These are phyloP conservation scores for Branchinecta sandiegonensis DNA, from an alignment of 2,888 invertebrate genomes.

Conservation along the genomic window DNA sequence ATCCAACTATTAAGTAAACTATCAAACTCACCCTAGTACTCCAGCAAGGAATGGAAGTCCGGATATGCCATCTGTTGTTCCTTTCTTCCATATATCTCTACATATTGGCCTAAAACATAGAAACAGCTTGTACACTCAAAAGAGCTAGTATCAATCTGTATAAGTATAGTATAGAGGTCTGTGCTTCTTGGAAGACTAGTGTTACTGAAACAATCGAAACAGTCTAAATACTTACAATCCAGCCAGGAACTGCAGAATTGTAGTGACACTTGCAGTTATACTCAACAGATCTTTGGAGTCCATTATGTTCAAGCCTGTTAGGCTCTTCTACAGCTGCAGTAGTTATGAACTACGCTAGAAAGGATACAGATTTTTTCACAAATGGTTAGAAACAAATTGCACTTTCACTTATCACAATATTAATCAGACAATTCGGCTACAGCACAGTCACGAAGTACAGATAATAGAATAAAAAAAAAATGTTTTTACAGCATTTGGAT, in stretches of 20 bases:
- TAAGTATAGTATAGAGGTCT: no score
- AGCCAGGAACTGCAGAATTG: constrained; percentile 66
- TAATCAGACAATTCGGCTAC: no score
- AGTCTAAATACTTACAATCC: constrained; percentile 54
- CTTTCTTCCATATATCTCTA: constrained; percentile 54
- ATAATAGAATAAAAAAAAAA: no score
- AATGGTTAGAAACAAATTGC: no score
- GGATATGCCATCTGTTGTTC: constrained; percentile 59
- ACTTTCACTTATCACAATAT: no score
- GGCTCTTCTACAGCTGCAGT: constrained; percentile 31
- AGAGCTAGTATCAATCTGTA: no score
- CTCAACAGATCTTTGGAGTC: constrained; percentile 48
- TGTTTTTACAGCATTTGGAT: no score
- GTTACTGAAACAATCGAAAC: not conserved
- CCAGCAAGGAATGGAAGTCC: constrained; percentile 63
- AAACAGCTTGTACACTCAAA: constrained; percentile 12
- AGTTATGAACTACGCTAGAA: no score
- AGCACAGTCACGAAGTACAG: no score
- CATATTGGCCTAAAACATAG: constrained; percentile 52
- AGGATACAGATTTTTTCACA: no score
- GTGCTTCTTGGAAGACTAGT: no score
- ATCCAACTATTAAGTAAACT: no score
- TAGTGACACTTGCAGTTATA: constrained; percentile 54
- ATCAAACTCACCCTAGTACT: constrained; percentile 49
- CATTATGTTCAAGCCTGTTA: constrained; percentile 43